Evolutionary conservation across 2,888 invertebrate genomes (phyloP), one percentile per base, ranked within the genome.

Genomic region (Eupithecia abbreviata): DNA sequence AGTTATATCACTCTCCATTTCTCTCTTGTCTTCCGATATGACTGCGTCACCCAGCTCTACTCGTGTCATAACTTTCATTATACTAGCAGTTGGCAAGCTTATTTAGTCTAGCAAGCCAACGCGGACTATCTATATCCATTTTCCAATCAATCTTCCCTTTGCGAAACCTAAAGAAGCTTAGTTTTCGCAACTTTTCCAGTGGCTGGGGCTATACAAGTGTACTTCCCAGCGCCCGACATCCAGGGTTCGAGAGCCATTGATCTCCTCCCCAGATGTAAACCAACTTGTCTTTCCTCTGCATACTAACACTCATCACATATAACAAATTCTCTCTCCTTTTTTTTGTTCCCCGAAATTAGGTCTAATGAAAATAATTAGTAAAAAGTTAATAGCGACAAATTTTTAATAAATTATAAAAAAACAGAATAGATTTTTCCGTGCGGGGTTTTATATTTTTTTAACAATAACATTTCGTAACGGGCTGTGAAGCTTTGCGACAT

Each of bases 331-430:
- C 42, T 42, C 66, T 66, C 15, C 5, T 2, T 66, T 7, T 69
- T 69, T 69, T 47, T 69, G n/a, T 47, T 13, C 69, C 69, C 69
- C 68, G 45, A 68, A 68, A 69, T 10, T 3, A 45, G 10, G 4
- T 49, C 12, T 13, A 45, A 45, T 45, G 9, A 10, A 43, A 67
- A 42, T 67, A 41, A 67, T 13, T 45, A 5, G 3, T n/a, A 47
- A 30, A 68, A 5, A 69, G 45, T 18, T 66, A 15, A 66, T n/a
- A 68, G 45, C 5, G 30, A 30, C 12, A 30, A 13, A 47, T 4
- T 47, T 45, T 47, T 30, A 2, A 43, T 18, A 45, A 18, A 47
- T 45, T 45, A 18, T n/a, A 18, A 18, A 9, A 1, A 18, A 10
- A 12, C 3, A 68, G 68, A 30, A 69, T 6, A 47, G 12, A 12